Evolutionary conservation across 2,113 vertebrate species (phyloP).

Genomic region (Nibea albiflora): DNA sequence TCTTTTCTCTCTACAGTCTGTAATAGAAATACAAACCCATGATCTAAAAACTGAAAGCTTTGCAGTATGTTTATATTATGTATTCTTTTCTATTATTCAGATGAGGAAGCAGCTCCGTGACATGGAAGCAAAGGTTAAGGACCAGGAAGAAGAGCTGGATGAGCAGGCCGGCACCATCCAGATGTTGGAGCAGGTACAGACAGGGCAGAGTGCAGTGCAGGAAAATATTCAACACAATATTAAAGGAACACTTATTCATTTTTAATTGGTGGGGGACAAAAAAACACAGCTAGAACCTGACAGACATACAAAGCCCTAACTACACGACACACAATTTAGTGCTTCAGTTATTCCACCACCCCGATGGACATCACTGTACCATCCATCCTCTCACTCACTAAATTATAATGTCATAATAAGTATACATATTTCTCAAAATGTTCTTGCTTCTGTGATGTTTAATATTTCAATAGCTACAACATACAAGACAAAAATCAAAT

Average conservation of each 20-base stretch:
- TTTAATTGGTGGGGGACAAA: neutral
- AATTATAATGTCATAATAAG: too few species aligned
- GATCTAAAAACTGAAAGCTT: neutral
- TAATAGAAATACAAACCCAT: neutral
- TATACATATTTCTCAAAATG: too few species aligned
- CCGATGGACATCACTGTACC: too few species aligned
- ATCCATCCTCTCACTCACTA: too few species aligned
- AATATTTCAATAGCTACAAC: too few species aligned
- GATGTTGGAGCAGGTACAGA: constrained; percentile 95
- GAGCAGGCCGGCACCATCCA: constrained; percentile 98
- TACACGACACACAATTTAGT: too few species aligned
- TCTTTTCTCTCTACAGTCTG: constrained; percentile 54
- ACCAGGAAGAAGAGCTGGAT: constrained; percentile 98
- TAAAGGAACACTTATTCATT: neutral
- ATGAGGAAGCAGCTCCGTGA: constrained; percentile 94
- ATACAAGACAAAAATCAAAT: too few species aligned
- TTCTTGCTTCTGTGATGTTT: too few species aligned
- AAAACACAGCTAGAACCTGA: too few species aligned
- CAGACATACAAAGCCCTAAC: neutral
- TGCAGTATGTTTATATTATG: neutral
- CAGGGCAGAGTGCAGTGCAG: neutral
- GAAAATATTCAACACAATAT: neutral
- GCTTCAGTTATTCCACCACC: too few species aligned
- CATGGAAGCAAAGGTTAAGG: constrained; percentile 95
- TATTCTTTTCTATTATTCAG: constrained; percentile 16